Evolutionary conservation across 2,113 vertebrate species (phyloP), one percentile per base, ranked within the genome.

Genomic region (Hylia prasina): DNA sequence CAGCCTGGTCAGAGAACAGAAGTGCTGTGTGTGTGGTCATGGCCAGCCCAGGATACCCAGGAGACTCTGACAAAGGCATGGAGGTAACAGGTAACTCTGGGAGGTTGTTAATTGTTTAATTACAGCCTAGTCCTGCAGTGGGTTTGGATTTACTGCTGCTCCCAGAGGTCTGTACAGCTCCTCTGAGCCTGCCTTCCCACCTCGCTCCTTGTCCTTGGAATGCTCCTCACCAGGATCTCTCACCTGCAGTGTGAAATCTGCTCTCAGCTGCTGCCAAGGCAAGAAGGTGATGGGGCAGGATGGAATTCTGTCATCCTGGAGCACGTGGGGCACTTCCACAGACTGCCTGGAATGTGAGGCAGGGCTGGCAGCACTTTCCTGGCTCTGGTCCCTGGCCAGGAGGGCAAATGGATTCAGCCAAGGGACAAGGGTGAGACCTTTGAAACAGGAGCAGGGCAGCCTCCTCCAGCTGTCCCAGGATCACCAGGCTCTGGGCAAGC

Each of bases 1-100:
- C 98, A 73, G 45, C 95, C 80, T 99, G 99, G 99, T 93, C 72
- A 18, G 97, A 98, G 88, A 97, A 98, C 81, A 98, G 96, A 85
- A 97, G 97, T 82, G 98, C 98, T 7, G 98, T 98, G 54, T 98
- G 98, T 1, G 98, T 99, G 96, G 98, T 99, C 30, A 98, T 99
- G 98, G 98, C 98, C 84, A 99, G 98, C 57, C 93, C 97, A 5
- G 98, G 98, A 4, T 99, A 99, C 89, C 98, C 98, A 1, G 97
- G 97, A 40, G 89, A 97, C 33, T 98, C 98, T 90, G 96, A 97
- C 95, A 99, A 98, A 69, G 98, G 98, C 82, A 96, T 97, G 1
- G 97, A 98, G 79, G 97, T 99, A 70, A 98, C 98, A 90, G 99
- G 99, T 98, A 94, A 96, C 68, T 4, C 27, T 10, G 37, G 60